Evolutionary conservation across 2,797 vertebrate species (phyloP).

Genomic region (Gastrophryne carolinensis): DNA sequence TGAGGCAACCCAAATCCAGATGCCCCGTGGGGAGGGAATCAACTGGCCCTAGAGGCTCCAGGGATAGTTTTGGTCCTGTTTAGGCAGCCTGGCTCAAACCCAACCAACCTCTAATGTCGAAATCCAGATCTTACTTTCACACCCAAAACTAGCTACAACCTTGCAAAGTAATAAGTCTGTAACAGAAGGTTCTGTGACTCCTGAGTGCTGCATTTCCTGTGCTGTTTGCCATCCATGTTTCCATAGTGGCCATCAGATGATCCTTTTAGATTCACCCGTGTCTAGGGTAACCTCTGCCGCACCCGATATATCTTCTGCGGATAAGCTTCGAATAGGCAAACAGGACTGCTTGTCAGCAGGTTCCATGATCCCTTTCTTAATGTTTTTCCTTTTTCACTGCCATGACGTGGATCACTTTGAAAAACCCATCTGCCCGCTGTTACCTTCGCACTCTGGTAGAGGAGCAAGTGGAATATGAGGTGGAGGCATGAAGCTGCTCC

Average conservation of each 20-base stretch:
- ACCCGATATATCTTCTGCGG: background rate
- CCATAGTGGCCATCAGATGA: background rate
- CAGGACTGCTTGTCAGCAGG: background rate
- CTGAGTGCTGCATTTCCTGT: background rate
- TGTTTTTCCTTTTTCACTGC: background rate
- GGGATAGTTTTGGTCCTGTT: too few relatives aligned
- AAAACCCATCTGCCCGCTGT: background rate
- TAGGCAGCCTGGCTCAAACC: too few relatives aligned
- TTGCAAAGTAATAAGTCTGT: too few relatives aligned
- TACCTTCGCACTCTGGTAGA: background rate
- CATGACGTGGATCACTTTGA: background rate
- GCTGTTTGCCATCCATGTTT: background rate
- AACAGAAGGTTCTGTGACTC: background rate
- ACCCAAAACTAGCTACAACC: too few relatives aligned
- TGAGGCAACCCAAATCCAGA: too few relatives aligned
- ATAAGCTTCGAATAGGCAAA: background rate
- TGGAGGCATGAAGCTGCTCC: background rate
- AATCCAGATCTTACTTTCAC: too few relatives aligned
- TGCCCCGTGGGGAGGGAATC: too few relatives aligned
- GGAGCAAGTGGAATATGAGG: slow-evolving; percentile 31
- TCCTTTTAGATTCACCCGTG: background rate
- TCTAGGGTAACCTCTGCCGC: background rate
- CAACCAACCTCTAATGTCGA: too few relatives aligned
- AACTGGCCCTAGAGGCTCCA: too few relatives aligned
- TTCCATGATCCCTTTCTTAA: background rate